Conservation (phyloP, 2,113 vertebrate genomes). For the Dasyornis broadbenti region DNA sequence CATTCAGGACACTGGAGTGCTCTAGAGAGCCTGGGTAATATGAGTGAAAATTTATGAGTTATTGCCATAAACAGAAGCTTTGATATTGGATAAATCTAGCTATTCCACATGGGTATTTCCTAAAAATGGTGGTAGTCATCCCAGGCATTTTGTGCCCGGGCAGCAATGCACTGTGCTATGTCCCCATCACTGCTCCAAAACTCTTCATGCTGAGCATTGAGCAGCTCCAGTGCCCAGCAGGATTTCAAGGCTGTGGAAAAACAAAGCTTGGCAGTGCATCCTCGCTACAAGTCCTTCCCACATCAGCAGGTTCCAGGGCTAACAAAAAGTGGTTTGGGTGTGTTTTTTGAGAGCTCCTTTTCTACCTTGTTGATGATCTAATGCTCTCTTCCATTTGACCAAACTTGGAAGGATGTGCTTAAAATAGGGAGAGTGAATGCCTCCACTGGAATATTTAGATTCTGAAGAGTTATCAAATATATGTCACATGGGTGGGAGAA, state of each 20-base stretch:
- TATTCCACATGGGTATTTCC: background rate
- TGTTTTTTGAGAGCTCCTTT: background rate
- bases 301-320: background rate
- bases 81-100: background rate
- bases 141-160: background rate
- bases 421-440: background rate
- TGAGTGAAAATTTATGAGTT: background rate
- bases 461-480: background rate
- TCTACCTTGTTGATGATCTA: background rate
- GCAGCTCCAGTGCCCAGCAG: background rate
- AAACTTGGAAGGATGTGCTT: background rate
- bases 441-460: background rate
- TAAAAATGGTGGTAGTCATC: background rate
- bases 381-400: background rate
- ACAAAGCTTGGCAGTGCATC: background rate
- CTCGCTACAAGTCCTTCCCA: background rate
- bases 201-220: background rate
- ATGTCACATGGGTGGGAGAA: background rate
- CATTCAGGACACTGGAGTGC: background rate
- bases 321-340: background rate
- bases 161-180: background rate
- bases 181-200: accelerated
- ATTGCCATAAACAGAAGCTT: background rate
- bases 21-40: background rate
- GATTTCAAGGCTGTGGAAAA: background rate